Conservation (phyloP, 2,113 vertebrate species). For the Origma solitaria region DNA sequence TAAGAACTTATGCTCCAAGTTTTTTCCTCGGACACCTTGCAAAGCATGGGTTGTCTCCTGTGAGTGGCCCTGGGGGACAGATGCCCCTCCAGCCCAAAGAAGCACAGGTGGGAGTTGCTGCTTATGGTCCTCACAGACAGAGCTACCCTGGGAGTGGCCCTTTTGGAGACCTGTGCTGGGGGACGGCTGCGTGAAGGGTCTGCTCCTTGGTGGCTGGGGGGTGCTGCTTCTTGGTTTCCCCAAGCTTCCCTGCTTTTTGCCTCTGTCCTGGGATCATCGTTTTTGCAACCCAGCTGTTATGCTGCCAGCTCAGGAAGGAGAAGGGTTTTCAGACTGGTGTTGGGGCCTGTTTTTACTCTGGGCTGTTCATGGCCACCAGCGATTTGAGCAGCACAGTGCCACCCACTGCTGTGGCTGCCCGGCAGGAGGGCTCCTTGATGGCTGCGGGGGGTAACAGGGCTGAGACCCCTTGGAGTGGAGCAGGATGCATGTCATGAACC, state of each 20-base stretch:
- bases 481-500: accelerated
- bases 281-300: neutral
- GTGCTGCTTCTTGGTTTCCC: neutral
- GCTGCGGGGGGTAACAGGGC: too few relatives aligned
- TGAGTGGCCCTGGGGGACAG: neutral
- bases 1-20: neutral
- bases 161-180: neutral
- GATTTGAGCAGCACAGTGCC: accelerated
- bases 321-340: neutral
- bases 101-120: neutral
- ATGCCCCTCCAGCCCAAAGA: neutral
- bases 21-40: neutral
- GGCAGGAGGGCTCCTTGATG: neutral
- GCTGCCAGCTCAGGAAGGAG: accelerated
- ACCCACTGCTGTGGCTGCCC: accelerated
- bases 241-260: neutral
- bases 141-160: neutral
- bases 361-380: accelerated
- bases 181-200: neutral
- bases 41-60: accelerated
- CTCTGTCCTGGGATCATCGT: neutral
- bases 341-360: neutral
- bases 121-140: neutral
- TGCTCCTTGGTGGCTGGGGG: neutral
- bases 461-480: neutral